Base-by-base conservation (phyloP, 2,113 vertebrate species). In the Neolamprologus cancellatus region DNA sequence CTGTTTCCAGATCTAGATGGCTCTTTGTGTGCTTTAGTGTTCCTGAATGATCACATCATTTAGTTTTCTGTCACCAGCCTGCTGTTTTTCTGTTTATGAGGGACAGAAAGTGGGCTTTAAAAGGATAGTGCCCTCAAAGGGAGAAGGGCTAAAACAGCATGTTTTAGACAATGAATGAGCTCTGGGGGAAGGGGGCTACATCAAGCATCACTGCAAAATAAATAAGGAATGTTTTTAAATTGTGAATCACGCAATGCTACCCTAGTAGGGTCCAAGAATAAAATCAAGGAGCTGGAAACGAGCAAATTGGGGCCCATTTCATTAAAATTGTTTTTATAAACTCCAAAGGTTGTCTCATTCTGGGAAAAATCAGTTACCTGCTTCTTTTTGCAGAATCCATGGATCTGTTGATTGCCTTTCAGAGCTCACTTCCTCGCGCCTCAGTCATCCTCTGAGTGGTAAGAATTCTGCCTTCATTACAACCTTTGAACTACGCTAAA, bases 391-490 rank as follows among this genome's bases (percentile, higher is more conserved):
- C 89, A 99, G 99, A 94, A 93, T 99, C 85, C 96, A 97, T 3
- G 98, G 98, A 41, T 98, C 98, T n/a, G 91, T 98, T 79, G 98
- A 99, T 82, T 98, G 98, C 12, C 97, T 99, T 23, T 95, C 98
- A 34, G 98, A 98, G 90, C 96, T 97, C 88, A 96, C 97, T 1
- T 96, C 95, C 3, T 97, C 95, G 82, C 97, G 97, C 92, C 94
- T 96, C 90, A 97, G 94, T 84, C 96, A 94, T 91, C 93, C 96
- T 84, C 94, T 97, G 87, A 96, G 96, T 74, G 98, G 99, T 99
- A 96, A 96, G 97, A 64, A 18, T 14, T 59, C 3, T 57, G 30
- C 59, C 69, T 46, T 87, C 20, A 20, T 74, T 55, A 4, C n/a
- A 8, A 41, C 41, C 84, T 78, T 54, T 32, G 20, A 25, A 71